Evolutionary conservation across 2,797 vertebrate genomes (phyloP).

Genomic region (Schizothorax lantsangensis): DNA sequence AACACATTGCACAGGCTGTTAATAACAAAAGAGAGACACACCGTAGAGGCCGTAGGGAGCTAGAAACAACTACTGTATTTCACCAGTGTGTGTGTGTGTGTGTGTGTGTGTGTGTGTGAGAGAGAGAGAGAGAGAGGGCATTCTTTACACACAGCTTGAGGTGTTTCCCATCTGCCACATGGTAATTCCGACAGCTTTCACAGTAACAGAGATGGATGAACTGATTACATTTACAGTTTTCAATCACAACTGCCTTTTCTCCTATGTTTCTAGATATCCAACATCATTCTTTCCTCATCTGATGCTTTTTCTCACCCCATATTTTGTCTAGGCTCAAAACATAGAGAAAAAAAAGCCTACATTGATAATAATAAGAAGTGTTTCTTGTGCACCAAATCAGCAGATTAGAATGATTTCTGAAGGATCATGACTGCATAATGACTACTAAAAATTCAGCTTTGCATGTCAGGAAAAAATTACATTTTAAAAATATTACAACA

Average conservation of each 20-base stretch:
- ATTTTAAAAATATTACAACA: neutral
- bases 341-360: neutral
- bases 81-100: neutral
- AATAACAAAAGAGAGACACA: conserved; percentile 5
- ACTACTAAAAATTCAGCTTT: neutral
- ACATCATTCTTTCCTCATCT: conserved; percentile 5
- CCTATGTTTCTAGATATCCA: neutral
- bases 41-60: conserved; percentile 6
- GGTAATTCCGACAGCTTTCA: conserved; percentile 23
- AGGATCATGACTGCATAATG: neutral
- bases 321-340: neutral
- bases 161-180: conserved; percentile 55
- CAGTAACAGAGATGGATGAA: conserved; percentile 52
- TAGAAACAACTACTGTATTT: neutral
- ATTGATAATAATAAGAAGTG: neutral
- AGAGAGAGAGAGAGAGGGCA: neutral
- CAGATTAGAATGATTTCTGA: neutral
- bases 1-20: conserved; percentile 6
- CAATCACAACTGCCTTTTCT: conserved; percentile 31
- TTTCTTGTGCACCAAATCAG: neutral
- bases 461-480: neutral
- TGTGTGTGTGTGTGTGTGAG: neutral
- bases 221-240: conserved; percentile 61
- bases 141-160: conserved; percentile 47
- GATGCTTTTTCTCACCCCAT: conserved; percentile 11